phyloP scores from a whole-genome alignment of 23 tunicate genomes.

The Styela clava region DNA sequence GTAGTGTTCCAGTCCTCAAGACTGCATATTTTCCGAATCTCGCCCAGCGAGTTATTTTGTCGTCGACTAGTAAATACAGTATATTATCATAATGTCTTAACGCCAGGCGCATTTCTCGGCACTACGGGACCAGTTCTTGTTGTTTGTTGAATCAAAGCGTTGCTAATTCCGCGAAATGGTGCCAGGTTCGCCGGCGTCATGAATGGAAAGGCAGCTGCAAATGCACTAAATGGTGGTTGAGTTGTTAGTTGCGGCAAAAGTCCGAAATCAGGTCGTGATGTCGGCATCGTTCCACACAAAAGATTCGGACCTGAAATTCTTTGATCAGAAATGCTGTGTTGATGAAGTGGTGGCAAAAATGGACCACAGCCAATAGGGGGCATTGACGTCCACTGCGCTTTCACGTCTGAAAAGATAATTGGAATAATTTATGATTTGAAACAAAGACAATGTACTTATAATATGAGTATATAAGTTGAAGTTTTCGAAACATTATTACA shows the following conservation, averaged over 20 bases:
- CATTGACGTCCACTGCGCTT: neutral
- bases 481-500: too few species aligned
- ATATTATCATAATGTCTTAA: neutral
- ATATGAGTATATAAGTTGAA: too few species aligned
- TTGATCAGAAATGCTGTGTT: neutral
- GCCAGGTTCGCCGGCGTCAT: slow-evolving; percentile 1
- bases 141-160: neutral
- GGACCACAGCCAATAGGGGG: neutral
- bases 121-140: neutral
- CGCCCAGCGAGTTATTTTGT: neutral
- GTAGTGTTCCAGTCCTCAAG: too few species aligned
- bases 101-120: neutral
- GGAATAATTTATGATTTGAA: neutral
- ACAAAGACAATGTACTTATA: neutral
- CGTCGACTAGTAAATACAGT: neutral
- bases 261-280: slow-evolving; percentile 8
- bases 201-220: neutral
- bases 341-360: neutral
- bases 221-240: slow-evolving; percentile 3
- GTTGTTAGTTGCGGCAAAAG: slow-evolving; percentile 5
- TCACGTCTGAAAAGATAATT: neutral
- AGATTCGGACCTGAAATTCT: neutral
- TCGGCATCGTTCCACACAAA: neutral
- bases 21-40: too few species aligned
- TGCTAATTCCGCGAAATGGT: slow-evolving; percentile 10